Conservation (phyloP, 2,888 invertebrate species). For the Chalcosyrphus nemorum region DNA sequence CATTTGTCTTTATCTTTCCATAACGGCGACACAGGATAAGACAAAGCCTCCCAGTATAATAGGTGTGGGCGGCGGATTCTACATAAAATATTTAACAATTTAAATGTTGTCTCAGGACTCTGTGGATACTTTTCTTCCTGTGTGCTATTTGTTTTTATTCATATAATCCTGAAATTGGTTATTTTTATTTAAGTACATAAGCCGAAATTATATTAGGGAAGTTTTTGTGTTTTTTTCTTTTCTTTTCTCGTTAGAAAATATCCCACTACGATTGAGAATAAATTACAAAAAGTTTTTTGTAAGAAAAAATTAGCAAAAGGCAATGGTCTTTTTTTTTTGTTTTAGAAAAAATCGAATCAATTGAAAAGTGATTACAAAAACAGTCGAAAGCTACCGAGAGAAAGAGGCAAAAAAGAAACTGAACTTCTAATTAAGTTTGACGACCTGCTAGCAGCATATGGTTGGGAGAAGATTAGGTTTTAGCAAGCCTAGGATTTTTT, state of each 20-base stretch:
- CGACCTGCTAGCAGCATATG: background rate
- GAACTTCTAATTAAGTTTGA: background rate
- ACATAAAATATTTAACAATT: conserved; percentile 3
- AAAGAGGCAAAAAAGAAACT: background rate
- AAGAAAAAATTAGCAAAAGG: background rate
- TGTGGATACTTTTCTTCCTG: background rate
- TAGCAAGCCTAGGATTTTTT: no score
- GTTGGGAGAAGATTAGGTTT: background rate
- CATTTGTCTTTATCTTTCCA: background rate
- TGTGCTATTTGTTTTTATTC: background rate
- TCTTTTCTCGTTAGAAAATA: background rate
- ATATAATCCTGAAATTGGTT: background rate
- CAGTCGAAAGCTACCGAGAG: background rate
- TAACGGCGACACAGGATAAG: background rate
- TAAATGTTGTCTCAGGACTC: background rate
- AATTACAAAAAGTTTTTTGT: background rate
- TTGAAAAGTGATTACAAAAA: background rate
- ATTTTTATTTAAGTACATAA: background rate
- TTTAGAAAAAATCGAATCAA: background rate
- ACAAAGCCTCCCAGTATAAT: background rate
- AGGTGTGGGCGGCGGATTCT: background rate
- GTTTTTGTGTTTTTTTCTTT: background rate
- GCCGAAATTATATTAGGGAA: background rate
- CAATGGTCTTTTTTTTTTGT: background rate
- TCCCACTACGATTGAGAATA: background rate